A percentile compares a stretch with the other conserved stretches of the same genome.
phyloP scores from a whole-genome alignment of 2,888 invertebrate genomes.

The Morpho helenor region DNA sequence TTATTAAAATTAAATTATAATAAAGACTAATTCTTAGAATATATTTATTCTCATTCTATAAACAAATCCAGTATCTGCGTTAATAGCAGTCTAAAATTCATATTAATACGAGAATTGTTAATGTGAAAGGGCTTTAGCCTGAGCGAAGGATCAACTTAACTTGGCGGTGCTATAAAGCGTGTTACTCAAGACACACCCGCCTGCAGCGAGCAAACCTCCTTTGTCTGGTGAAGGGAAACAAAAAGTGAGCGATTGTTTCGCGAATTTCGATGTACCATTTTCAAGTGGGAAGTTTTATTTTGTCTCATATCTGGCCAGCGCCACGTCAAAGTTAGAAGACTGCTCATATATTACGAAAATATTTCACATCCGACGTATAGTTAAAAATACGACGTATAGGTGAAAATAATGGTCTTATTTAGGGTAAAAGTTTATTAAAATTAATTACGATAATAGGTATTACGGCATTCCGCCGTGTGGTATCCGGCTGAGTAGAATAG shows the following conservation, averaged over 20 bases:
- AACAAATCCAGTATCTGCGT: too few species aligned
- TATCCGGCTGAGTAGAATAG: too few species aligned
- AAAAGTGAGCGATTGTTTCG: slow-evolving; percentile 44
- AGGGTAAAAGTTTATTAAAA: too few species aligned
- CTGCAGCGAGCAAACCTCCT: slow-evolving; percentile 51
- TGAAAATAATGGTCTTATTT: too few species aligned
- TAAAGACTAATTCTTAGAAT: too few species aligned
- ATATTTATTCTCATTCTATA: too few species aligned
- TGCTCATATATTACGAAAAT: slow-evolving; percentile 18
- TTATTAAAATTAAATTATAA: too few species aligned
- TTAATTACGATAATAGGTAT: too few species aligned
- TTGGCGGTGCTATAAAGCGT: slow-evolving; percentile 46
- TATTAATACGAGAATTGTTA: too few species aligned
- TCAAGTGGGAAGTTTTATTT: slow-evolving; percentile 22
- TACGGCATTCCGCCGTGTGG: too few species aligned
- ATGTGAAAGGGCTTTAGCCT: slow-evolving; percentile 2
- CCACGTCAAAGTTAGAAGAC: slow-evolving; percentile 14
- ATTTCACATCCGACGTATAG: not conserved
- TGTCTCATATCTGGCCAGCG: slow-evolving; percentile 15
- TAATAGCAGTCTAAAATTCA: too few species aligned
- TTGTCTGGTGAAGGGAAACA: slow-evolving; percentile 56
- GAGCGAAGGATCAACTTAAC: slow-evolving; percentile 36
- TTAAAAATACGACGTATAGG: too few species aligned
- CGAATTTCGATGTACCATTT: slow-evolving; percentile 19
- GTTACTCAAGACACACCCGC: slow-evolving; percentile 51